Evolutionary conservation across 2,113 vertebrate species (phyloP).

Genomic region (Corythoichthys haematopterus): DNA sequence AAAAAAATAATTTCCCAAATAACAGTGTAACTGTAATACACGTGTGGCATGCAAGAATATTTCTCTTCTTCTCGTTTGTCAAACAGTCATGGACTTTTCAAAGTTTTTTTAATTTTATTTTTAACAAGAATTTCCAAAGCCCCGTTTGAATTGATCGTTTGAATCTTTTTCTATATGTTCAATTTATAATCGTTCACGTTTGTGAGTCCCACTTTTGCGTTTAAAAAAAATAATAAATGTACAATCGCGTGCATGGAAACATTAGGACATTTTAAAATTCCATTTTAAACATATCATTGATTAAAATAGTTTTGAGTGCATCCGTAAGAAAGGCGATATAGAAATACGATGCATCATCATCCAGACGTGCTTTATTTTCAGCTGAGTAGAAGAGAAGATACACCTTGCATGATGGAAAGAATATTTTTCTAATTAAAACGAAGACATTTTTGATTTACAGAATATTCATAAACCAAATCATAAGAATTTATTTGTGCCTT

Average conservation of each 20-base stretch:
- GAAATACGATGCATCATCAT: not conserved
- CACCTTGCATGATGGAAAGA: not conserved
- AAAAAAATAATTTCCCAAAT: not conserved
- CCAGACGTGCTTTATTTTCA: not conserved
- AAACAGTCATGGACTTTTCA: too few species aligned
- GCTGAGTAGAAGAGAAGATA: not conserved
- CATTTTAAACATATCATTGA: not conserved
- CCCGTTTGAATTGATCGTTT: not conserved
- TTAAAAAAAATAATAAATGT: not conserved
- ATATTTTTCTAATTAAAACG: not conserved
- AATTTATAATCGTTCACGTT: not conserved
- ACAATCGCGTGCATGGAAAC: not conserved
- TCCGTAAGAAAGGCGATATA: not conserved
- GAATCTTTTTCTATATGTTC: not conserved
- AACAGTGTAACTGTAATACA: not conserved
- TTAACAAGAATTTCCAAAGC: not conserved
- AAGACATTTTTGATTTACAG: not conserved
- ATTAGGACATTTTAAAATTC: not conserved
- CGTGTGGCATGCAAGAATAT: too few species aligned
- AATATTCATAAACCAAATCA: not conserved
- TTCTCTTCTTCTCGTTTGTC: too few species aligned
- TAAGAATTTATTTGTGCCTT: not conserved
- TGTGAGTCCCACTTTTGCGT: not conserved
- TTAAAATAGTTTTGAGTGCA: not conserved
- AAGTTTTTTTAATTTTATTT: not conserved